A percentile compares a stretch with the other conserved stretches of the same genome.
phyloP scores from a whole-genome alignment of 2,888 invertebrate species.

The Nomada goodeniana region DNA sequence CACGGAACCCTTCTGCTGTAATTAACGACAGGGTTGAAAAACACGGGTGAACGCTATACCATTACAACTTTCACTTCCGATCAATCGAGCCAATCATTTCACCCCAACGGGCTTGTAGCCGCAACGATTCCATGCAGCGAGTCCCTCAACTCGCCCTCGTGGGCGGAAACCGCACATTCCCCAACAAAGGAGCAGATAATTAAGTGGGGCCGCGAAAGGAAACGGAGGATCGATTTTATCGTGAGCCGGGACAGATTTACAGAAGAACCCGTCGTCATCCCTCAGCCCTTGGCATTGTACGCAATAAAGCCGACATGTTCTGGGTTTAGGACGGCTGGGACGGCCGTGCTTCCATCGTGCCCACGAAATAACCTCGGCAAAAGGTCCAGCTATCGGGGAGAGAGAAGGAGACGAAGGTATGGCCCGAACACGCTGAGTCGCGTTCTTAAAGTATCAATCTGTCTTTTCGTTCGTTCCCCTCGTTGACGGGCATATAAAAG shows the following conservation, averaged over 20 bases:
- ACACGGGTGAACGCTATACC: too few relatives aligned
- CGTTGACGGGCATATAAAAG: slow-evolving; percentile 32
- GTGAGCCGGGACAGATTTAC: not conserved
- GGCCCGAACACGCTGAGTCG: not conserved
- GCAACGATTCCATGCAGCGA: not conserved
- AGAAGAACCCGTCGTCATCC: not conserved
- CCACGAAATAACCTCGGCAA: not conserved
- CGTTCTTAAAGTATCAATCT: slow-evolving; percentile 26
- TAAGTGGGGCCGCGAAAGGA: not conserved
- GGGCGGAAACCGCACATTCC: not conserved
- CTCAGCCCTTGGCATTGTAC: slow-evolving; percentile 5
- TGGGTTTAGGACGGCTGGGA: not conserved
- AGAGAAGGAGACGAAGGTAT: not conserved
- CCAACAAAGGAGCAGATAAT: not conserved
- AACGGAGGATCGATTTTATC: not conserved
- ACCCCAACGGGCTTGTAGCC: too few relatives aligned
- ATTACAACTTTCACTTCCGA: too few relatives aligned
- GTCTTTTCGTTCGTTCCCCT: slow-evolving; percentile 2
- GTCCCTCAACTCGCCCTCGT: not conserved
- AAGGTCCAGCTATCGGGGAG: not conserved
- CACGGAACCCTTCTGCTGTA: too few relatives aligned
- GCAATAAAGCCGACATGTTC: slow-evolving; percentile 15
- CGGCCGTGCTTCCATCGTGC: not conserved
- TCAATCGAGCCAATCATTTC: too few relatives aligned
- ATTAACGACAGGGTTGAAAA: too few relatives aligned